These are phyloP conservation scores for Rhynchophorus ferrugineus DNA, from an alignment of 1,140 invertebrate genomes.

Conservation along the genomic window DNA sequence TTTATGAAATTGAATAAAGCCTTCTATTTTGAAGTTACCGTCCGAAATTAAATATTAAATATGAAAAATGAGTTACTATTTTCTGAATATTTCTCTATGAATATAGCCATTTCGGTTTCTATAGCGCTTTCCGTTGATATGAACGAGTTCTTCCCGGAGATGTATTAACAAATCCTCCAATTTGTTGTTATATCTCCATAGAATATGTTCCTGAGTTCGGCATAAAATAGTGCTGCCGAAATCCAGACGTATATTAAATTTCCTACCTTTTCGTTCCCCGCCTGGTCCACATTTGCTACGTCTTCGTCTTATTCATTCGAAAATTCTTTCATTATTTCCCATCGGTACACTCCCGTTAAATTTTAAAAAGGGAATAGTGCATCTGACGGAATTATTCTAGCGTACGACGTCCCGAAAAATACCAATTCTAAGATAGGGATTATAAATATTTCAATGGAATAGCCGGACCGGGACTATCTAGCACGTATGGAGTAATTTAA, in stretches of 20 bases:
- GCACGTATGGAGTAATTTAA: not conserved
- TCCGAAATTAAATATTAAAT: too few relatives aligned
- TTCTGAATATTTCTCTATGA: too few relatives aligned
- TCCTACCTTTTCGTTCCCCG: not conserved
- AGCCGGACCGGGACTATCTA: not conserved
- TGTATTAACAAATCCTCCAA: not conserved
- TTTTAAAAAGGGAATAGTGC: not conserved
- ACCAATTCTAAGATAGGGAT: not conserved
- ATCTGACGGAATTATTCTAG: not conserved
- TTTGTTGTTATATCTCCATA: too few relatives aligned
- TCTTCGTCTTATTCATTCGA: not conserved
- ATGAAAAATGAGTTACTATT: too few relatives aligned
- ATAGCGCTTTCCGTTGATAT: too few relatives aligned
- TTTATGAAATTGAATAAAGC: too few relatives aligned
- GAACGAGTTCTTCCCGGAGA: not conserved
- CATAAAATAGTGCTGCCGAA: not conserved
- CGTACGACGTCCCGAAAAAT: not conserved
- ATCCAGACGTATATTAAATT: not conserved
- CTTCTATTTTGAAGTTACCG: too few relatives aligned
- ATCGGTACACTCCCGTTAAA: not conserved
- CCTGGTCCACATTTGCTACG: not conserved
- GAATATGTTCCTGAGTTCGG: too few relatives aligned
- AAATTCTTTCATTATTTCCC: not conserved
- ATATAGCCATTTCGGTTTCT: too few relatives aligned
- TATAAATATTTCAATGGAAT: constrained; percentile 1